Percentiles rank a stretch among this genome's conserved stretches.
Evolutionary conservation across 2,797 vertebrate species (phyloP).

Genomic region (Tragopan temminckii): DNA sequence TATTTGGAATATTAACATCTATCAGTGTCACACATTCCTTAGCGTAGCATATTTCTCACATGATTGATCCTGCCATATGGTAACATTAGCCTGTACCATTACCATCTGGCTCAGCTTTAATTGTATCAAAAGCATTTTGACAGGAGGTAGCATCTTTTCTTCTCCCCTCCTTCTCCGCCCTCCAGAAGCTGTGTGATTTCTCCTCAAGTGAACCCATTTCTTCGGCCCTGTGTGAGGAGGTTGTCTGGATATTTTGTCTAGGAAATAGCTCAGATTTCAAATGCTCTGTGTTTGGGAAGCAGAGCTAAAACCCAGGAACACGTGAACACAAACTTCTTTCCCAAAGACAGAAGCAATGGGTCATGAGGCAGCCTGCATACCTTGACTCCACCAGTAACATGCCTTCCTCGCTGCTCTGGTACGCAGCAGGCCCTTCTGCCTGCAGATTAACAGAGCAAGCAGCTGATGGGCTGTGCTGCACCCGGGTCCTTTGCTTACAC

Average conservation of each 20-base stretch:
- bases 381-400: not conserved
- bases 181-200: constrained; percentile 39
- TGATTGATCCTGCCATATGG: constrained; percentile 65
- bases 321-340: not conserved
- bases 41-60: constrained; percentile 41
- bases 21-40: constrained; percentile 33
- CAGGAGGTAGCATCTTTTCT: constrained; percentile 48
- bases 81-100: constrained; percentile 58
- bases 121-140: constrained; percentile 62
- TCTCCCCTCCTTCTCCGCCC: not conserved
- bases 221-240: not conserved
- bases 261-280: constrained; percentile 7
- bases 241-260: constrained; percentile 13
- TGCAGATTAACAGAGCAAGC: not conserved
- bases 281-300: not conserved
- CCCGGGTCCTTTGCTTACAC: not conserved
- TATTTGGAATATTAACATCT: constrained; percentile 73
- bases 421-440: not conserved
- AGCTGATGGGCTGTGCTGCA: not conserved
- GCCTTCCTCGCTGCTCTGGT: not conserved
- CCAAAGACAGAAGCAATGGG: not conserved
- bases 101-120: constrained; percentile 63
- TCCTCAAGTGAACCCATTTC: constrained; percentile 52
- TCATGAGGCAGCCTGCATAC: not conserved
- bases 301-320: not conserved